Evolutionary conservation across 2,113 vertebrate genomes (phyloP), one percentile per base, ranked within the genome.

Genomic region (Stegastes partitus): DNA sequence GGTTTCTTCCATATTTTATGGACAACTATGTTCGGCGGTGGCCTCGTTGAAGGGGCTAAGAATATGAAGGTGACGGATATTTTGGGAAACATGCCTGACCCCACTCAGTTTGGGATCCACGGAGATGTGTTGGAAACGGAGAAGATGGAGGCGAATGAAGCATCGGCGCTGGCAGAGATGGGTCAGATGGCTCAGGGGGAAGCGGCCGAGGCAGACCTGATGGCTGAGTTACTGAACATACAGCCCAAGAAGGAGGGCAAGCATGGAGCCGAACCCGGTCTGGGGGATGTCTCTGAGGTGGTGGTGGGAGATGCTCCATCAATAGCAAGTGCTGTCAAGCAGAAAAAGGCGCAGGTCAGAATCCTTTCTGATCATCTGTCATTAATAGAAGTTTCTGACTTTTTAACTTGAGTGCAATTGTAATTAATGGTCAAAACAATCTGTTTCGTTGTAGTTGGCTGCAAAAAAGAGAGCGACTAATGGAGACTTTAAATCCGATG

Each of bases 51-150:
- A 95, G 97, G 98, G 47, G 98, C 98, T 59, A 99, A 97, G 90
- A 99, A 98, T 55, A 99, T 99, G 91, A 97, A 98, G 93, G 98
- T 99, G 83, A 99, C 96, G 1, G 98, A 99, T 90, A 97, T 99
- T 88, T 89, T 99, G 84, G 98, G 98, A 8, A 98, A 99, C 89
- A 99, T 99, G 98, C 98, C 98, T 1, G 98, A 99, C 89, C 98
- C 98, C 51, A 99, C 98, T 19, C 98, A 99, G 68, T 99, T 99
- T 86, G 98, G 98, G 71, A 99, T 99, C 84, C 98, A 99, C 0
- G 97, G 98, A 6, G 98, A 99, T 49, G 91, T 95, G 21, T 22
- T 96, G 21, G 98, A 98, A 83, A 88, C 91, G 9, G 98, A 99
- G 90, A 97, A 97, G 92, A 89, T 93, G 69, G 98, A 99, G 79